Percentiles rank a stretch among this genome's conserved stretches.
These are phyloP conservation scores for Falco naumanni DNA, from an alignment of 2,797 vertebrate species.

Conservation along the genomic window DNA sequence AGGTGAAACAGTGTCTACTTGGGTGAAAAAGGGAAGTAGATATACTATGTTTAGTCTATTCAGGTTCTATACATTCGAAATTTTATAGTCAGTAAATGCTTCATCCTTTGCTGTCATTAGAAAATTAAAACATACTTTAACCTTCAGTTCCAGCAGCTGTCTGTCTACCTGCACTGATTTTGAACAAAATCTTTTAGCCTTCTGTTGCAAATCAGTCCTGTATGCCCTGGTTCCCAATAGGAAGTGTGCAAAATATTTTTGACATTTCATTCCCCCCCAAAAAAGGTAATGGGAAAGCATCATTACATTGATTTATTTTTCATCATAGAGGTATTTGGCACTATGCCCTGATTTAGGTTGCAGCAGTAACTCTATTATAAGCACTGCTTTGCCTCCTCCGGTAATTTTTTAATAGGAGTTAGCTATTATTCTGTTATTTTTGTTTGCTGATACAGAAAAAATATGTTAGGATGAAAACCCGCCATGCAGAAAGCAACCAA, in stretches of 20 bases:
- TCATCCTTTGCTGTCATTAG: background rate
- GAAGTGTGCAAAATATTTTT: slow-evolving; percentile 12
- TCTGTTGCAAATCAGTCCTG: background rate
- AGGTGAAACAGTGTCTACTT: background rate
- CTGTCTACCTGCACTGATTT: background rate
- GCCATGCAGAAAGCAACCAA: background rate
- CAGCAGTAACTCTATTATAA: slow-evolving; percentile 14
- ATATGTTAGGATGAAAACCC: background rate
- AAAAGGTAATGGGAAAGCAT: slow-evolving; percentile 1
- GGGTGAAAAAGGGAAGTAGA: background rate
- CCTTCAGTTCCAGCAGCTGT: background rate
- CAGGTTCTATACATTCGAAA: background rate
- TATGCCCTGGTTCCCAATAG: background rate
- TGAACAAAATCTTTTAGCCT: background rate
- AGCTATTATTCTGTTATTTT: slow-evolving; percentile 11
- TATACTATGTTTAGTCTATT: background rate
- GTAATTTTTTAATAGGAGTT: slow-evolving; percentile 22
- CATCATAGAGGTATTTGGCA: slow-evolving; percentile 32
- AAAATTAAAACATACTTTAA: background rate
- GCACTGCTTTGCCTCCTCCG: background rate
- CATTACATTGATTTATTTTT: slow-evolving; percentile 5
- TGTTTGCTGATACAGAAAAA: slow-evolving; percentile 35
- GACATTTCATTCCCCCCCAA: background rate
- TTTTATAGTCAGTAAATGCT: background rate
- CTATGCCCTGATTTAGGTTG: slow-evolving; percentile 3